A percentile compares a stretch with the other conserved stretches of the same genome.
These are phyloP conservation scores for Trisateles emortualis DNA, from an alignment of 2,888 invertebrate genomes.

Conservation along the genomic window DNA sequence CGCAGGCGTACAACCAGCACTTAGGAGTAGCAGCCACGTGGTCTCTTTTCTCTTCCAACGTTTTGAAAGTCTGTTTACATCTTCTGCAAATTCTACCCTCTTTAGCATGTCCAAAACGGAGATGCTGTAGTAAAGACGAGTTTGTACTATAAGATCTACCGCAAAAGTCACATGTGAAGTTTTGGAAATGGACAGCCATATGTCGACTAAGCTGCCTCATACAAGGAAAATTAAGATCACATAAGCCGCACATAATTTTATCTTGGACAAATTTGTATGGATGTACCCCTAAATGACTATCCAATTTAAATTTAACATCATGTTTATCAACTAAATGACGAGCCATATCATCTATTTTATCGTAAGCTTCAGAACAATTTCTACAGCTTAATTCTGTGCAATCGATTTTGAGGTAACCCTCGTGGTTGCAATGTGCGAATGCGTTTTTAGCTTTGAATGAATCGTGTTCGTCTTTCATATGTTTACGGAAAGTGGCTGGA, in stretches of 20 bases:
- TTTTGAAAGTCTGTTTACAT: conserved; percentile 66
- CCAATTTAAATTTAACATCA: conserved; percentile 52
- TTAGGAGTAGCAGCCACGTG: conserved; percentile 60
- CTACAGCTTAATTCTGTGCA: conserved; percentile 71
- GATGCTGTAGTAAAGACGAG: conserved; percentile 67
- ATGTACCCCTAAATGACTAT: conserved; percentile 68
- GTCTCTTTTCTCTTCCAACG: conserved; percentile 61
- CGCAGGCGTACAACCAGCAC: conserved; percentile 73
- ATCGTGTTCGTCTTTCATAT: conserved; percentile 64
- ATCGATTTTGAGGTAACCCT: conserved; percentile 73
- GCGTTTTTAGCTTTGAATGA: conserved; percentile 62
- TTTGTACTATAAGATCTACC: conserved; percentile 74
- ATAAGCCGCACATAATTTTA: conserved; percentile 66
- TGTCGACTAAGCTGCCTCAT: conserved; percentile 73
- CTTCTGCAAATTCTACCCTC: conserved; percentile 68
- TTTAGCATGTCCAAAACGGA: conserved; percentile 61
- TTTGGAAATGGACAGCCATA: conserved; percentile 69
- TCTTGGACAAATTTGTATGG: conserved; percentile 70
- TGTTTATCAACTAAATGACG: conserved; percentile 65
- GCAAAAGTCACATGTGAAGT: conserved; percentile 74
- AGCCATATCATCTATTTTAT: conserved; percentile 62
- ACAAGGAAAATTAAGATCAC: conserved; percentile 62
- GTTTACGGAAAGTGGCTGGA: conserved; percentile 59
- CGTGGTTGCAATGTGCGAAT: conserved; percentile 65
- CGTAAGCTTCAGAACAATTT: conserved; percentile 57